These are phyloP conservation scores for Chondrilla cf. caribensis DNA, from an alignment of 37 sponge, comb jelly and placozoan genomes.

Conservation along the genomic window DNA sequence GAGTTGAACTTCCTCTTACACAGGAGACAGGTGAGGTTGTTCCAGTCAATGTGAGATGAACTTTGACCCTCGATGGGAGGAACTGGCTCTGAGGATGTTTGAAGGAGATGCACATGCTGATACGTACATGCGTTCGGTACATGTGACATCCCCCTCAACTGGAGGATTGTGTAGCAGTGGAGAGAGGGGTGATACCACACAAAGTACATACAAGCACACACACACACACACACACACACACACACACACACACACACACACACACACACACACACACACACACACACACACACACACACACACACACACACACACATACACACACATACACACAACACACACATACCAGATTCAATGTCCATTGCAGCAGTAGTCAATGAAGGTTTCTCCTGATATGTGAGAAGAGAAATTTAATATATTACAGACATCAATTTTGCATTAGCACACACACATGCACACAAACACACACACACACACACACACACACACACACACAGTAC, in stretches of 20 bases:
- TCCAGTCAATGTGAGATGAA: slow-evolving; percentile 83
- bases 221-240: neutral
- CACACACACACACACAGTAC: slow-evolving; percentile 17
- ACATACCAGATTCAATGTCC: neutral
- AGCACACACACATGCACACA: no score
- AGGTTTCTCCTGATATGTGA: no score
- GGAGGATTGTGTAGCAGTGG: no score
- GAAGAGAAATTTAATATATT: no score
- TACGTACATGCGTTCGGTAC: no score
- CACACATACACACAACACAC: slow-evolving; percentile 31
- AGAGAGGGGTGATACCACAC: no score
- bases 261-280: neutral
- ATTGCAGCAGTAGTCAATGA: no score
- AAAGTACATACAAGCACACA: neutral
- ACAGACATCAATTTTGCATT: no score
- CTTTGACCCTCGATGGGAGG: slow-evolving; percentile 35
- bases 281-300: slow-evolving; percentile 1
- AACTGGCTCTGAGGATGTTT: no score
- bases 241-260: slow-evolving; percentile 20
- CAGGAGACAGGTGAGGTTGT: slow-evolving; percentile 85
- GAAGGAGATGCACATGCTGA: no score
- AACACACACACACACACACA: slow-evolving; percentile 18
- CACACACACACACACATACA: slow-evolving; percentile 5
- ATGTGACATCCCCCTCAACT: no score
- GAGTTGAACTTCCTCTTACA: slow-evolving; percentile 94